Percentiles rank a stretch among this genome's conserved stretches.
phyloP scores from a whole-genome alignment of 2,888 invertebrate species.

The Luperina testacea region DNA sequence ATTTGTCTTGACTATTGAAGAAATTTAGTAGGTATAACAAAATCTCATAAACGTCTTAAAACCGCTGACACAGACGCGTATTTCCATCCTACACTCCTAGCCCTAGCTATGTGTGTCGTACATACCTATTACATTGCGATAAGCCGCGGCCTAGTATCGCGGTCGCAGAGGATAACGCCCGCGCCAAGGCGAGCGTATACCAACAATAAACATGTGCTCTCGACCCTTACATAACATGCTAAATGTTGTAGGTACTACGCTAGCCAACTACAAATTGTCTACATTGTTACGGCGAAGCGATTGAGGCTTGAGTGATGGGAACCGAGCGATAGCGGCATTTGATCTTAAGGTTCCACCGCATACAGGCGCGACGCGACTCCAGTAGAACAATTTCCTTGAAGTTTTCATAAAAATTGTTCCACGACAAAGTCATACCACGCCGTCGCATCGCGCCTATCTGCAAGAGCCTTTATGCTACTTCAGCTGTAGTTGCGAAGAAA shows the following conservation, averaged over 20 bases:
- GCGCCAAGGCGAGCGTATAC: conserved; percentile 83
- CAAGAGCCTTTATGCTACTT: neutral
- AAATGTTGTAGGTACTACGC: conserved; percentile 70
- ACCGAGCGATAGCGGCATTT: conserved; percentile 22
- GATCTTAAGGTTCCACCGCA: neutral
- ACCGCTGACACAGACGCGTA: conserved; percentile 25
- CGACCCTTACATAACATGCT: conserved; percentile 79
- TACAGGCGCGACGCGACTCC: neutral
- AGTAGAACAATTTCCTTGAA: neutral
- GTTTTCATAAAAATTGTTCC: neutral
- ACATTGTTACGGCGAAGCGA: conserved; percentile 51
- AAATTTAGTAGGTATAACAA: conserved; percentile 1
- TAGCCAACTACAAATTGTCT: conserved; percentile 66
- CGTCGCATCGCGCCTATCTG: neutral
- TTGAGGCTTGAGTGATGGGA: conserved; percentile 40
- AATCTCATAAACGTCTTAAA: neutral
- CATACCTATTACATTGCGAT: conserved; percentile 69
- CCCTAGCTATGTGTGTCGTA: conserved; percentile 33
- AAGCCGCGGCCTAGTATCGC: conserved; percentile 78
- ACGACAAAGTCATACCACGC: neutral
- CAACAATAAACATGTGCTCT: conserved; percentile 73
- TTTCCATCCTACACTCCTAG: conserved; percentile 7
- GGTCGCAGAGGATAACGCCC: conserved; percentile 84
- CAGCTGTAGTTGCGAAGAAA: neutral
- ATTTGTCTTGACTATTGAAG: neutral